A percentile compares a stretch with the other conserved stretches of the same genome.
Evolutionary conservation across 2,888 invertebrate species (phyloP).

Genomic region (Mycogona germanica): DNA sequence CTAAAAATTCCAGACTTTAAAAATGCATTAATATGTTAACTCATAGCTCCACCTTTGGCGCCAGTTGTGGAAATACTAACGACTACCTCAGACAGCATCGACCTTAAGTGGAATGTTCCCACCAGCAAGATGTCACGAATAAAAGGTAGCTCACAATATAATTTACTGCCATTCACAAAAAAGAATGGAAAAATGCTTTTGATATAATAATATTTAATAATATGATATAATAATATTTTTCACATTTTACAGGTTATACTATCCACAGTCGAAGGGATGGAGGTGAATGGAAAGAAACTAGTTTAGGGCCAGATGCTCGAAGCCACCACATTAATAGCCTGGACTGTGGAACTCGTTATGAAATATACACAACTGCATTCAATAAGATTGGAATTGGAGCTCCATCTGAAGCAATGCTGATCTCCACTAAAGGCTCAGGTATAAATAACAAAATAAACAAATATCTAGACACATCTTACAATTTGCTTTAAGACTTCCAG

Average conservation of each 20-base stretch:
- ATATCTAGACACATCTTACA: not conserved
- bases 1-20: not conserved
- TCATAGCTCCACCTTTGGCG: constrained; percentile 26
- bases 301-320: constrained; percentile 16
- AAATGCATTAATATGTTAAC: not conserved
- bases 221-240: not conserved
- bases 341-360: constrained; percentile 85
- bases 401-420: constrained; percentile 8
- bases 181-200: too few species aligned
- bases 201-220: not conserved
- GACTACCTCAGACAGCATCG: constrained; percentile 22
- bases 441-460: not conserved
- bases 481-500: not conserved
- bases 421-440: constrained; percentile 20
- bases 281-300: constrained; percentile 64
- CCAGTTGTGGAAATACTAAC: constrained; percentile 23
- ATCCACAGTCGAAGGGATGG: constrained; percentile 89
- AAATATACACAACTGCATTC: constrained; percentile 83
- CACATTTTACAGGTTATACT: constrained; percentile 52
- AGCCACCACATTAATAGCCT: constrained; percentile 61
- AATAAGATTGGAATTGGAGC: constrained; percentile 42
- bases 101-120: constrained; percentile 22
- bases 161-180: too few species aligned
- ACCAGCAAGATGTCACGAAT: constrained; percentile 16
- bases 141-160: too few species aligned